A percentile compares a stretch with the other conserved stretches of the same genome.
phyloP scores from a whole-genome alignment of 2,888 invertebrate species.

The Oxystoma pomonae region DNA sequence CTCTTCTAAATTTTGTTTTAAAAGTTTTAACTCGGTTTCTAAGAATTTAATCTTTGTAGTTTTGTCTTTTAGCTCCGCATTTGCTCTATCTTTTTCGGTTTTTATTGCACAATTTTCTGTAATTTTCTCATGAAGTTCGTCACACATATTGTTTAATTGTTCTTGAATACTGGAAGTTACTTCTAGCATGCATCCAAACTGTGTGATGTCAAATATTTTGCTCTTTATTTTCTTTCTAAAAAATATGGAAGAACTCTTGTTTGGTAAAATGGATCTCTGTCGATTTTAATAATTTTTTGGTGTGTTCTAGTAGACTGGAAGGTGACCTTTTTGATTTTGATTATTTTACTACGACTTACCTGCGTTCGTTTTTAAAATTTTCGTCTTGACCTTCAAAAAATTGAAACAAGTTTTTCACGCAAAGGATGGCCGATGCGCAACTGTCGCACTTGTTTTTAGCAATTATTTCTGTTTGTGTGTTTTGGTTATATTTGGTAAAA shows the following conservation, averaged over 20 bases:
- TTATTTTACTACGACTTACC: no score
- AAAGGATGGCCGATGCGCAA: constrained; percentile 28
- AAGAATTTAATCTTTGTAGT: constrained; percentile 20
- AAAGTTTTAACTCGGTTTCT: constrained; percentile 22
- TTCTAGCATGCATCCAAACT: constrained; percentile 32
- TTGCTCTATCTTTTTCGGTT: constrained; percentile 10
- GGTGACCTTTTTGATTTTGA: no score
- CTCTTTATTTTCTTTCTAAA: constrained; percentile 18
- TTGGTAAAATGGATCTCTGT: no score
- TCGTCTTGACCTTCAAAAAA: constrained; percentile 9
- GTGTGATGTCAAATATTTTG: constrained; percentile 28
- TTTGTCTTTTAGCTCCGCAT: constrained; percentile 10
- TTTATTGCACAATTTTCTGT: constrained; percentile 18
- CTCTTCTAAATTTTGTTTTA: constrained; percentile 18
- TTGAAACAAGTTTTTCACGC: constrained; percentile 27
- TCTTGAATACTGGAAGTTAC: constrained; percentile 27
- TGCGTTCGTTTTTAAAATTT: no score
- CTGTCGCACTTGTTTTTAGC: constrained; percentile 29
- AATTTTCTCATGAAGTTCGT: constrained; percentile 19
- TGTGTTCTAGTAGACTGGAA: no score
- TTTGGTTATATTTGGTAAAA: constrained; percentile 1
- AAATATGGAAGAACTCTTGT: neutral
- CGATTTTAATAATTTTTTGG: no score
- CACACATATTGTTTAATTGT: constrained; percentile 20
- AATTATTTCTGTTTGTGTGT: constrained; percentile 26